phyloP scores from a whole-genome alignment of 2,113 vertebrate genomes.

The Caracal caracal region DNA sequence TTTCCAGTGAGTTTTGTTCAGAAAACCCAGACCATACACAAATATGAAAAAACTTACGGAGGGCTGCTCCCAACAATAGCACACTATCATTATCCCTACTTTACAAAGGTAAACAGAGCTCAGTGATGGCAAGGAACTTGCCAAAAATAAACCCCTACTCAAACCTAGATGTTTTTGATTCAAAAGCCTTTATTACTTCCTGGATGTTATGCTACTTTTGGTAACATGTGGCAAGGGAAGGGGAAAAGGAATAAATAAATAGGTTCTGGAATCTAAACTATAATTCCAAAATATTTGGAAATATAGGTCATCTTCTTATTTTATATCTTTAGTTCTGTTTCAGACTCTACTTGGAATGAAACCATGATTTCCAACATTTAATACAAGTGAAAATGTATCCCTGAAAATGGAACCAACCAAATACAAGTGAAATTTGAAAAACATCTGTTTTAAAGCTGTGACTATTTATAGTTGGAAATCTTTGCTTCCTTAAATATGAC shows the following conservation, averaged over 20 bases:
- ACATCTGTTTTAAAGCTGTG: neutral
- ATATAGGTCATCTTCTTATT: neutral
- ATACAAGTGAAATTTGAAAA: constrained; percentile 8
- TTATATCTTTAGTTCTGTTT: neutral
- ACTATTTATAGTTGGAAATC: neutral
- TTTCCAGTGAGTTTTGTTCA: neutral
- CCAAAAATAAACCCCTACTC: neutral
- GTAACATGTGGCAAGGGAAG: neutral
- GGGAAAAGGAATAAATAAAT: neutral
- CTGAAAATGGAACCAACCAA: neutral
- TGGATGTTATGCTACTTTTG: neutral
- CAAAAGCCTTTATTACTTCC: neutral
- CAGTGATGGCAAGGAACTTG: neutral
- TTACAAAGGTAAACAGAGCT: neutral
- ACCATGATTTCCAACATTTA: neutral
- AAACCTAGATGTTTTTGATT: neutral
- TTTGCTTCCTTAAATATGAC: neutral
- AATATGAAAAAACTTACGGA: neutral
- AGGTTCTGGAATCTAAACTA: neutral
- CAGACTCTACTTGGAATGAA: neutral
- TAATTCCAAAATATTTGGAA: neutral
- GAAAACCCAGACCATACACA: neutral
- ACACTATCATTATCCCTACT: neutral
- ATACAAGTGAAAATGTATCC: neutral
- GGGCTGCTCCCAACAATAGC: neutral